Percentiles rank a stretch among this genome's conserved stretches.
Evolutionary conservation across 37 sponge, comb jelly and placozoan genomes (phyloP).

Genomic region (Ianthella basta): DNA sequence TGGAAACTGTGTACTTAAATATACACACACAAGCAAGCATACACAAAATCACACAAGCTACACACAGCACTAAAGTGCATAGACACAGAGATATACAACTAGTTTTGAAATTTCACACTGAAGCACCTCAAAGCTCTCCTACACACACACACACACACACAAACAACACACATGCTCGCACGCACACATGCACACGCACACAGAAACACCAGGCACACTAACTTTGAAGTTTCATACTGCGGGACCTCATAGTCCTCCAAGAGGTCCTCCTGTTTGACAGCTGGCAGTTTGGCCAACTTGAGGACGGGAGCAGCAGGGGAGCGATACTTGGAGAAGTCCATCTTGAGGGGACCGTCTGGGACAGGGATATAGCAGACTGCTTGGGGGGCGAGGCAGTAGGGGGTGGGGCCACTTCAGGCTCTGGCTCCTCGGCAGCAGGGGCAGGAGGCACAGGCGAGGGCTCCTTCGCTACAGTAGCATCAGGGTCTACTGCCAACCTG

Average conservation of each 20-base stretch:
- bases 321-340: slow-evolving; percentile 43
- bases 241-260: neutral
- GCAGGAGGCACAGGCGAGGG: slow-evolving; percentile 15
- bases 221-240: neutral
- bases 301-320: neutral
- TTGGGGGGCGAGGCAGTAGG: slow-evolving; percentile 10
- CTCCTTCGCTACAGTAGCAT: neutral
- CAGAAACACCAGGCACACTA: neutral
- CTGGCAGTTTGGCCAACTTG: neutral
- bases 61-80: too few relatives aligned
- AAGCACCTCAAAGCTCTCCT: too few relatives aligned
- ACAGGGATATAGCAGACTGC: neutral
- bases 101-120: too few relatives aligned
- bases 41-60: too few relatives aligned
- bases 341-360: slow-evolving; percentile 57
- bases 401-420: neutral
- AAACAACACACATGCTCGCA: too few relatives aligned
- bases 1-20: too few relatives aligned
- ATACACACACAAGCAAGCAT: too few relatives aligned
- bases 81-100: too few relatives aligned
- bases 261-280: neutral
- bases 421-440: neutral
- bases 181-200: neutral
- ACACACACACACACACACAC: slow-evolving; percentile 8
- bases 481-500: neutral